phyloP scores from a whole-genome alignment of 2,113 vertebrate species.

The Copsychus sechellarum region DNA sequence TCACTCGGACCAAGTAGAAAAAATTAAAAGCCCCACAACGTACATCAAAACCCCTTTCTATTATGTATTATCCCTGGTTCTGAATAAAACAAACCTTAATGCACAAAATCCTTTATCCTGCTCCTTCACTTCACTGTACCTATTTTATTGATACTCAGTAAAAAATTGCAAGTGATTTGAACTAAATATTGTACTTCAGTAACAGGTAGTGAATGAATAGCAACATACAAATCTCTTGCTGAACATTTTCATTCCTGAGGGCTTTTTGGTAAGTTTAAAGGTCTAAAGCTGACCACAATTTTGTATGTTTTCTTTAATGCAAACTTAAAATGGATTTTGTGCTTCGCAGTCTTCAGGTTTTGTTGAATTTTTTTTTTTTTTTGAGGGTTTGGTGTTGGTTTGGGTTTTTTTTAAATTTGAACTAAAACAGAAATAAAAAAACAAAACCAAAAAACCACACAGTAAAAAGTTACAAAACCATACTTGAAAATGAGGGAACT shows the following conservation, averaged over 20 bases:
- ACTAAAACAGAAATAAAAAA: background rate
- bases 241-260: background rate
- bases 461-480: background rate
- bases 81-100: conserved; percentile 68
- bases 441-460: background rate
- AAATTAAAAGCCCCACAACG: background rate
- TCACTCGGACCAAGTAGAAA: conserved; percentile 63
- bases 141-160: background rate
- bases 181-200: background rate
- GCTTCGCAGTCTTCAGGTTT: background rate
- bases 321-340: background rate
- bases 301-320: background rate
- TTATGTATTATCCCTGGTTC: conserved; percentile 46
- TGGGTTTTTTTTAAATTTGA: background rate
- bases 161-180: background rate
- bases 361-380: background rate
- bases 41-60: conserved; percentile 35
- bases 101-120: conserved; percentile 68
- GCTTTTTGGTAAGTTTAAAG: background rate
- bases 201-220: background rate
- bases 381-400: background rate
- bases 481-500: background rate
- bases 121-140: conserved; percentile 37
- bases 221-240: background rate
- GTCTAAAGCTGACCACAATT: background rate